A percentile compares a stretch with the other conserved stretches of the same genome.
Evolutionary conservation across 2,888 invertebrate genomes (phyloP).

Genomic region (Stegophylla sp.): DNA sequence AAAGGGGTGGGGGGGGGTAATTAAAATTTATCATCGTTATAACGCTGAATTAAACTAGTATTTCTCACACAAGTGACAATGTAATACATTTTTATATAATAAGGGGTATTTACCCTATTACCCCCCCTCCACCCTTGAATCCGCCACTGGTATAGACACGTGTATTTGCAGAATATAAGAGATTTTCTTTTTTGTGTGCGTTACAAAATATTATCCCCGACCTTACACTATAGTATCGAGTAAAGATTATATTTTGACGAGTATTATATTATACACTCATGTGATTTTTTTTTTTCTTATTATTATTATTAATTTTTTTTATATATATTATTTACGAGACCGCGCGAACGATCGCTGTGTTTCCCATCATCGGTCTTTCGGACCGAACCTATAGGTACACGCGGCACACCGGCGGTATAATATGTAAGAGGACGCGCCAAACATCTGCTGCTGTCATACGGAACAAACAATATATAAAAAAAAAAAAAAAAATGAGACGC

Average conservation of each 20-base stretch:
- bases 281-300: background rate
- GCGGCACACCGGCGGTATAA: background rate
- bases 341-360: slow-evolving; percentile 24
- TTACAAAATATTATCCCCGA: background rate
- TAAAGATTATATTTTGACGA: background rate
- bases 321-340: background rate
- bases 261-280: background rate
- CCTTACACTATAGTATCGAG: background rate
- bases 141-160: no score
- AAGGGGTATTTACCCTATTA: no score
- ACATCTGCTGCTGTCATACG: slow-evolving; percentile 41
- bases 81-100: no score
- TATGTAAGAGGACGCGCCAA: slow-evolving; percentile 41
- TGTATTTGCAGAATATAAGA: background rate
- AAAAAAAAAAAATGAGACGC: no score
- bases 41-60: no score
- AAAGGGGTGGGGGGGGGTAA: no score
- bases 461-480: slow-evolving; percentile 10
- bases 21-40: no score
- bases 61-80: no score
- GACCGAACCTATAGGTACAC: background rate
- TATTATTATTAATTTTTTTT: background rate
- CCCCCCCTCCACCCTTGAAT: no score
- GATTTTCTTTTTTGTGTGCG: background rate
- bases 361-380: slow-evolving; percentile 51